phyloP scores from a whole-genome alignment of 2,113 vertebrate genomes.

The Felis chaus region DNA sequence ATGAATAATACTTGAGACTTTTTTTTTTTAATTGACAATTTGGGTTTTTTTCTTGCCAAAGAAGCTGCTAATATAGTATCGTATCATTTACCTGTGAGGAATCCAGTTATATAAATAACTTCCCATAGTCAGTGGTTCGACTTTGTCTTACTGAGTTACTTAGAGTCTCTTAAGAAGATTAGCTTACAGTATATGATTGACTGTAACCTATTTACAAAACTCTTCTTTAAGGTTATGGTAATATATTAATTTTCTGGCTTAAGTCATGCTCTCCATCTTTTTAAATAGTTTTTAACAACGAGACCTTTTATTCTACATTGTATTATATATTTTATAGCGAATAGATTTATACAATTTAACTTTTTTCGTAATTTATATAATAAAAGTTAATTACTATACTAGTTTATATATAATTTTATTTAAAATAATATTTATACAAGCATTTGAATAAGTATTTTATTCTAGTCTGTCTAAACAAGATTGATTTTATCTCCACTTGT shows the following conservation, averaged over 20 bases:
- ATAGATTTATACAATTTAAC: not conserved
- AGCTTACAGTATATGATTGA: not conserved
- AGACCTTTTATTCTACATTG: not conserved
- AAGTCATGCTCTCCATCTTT: not conserved
- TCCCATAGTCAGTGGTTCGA: not conserved
- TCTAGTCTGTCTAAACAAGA: not conserved
- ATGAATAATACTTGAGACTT: not conserved
- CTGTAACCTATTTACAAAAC: not conserved
- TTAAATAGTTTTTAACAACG: conserved; percentile 31
- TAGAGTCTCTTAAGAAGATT: not conserved
- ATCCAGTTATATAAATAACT: not conserved
- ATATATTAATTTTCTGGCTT: not conserved
- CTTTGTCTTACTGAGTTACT: not conserved
- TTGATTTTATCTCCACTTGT: not conserved
- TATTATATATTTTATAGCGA: not conserved
- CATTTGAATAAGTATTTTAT: conserved; percentile 15
- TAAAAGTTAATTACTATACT: not conserved
- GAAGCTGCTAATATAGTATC: not conserved
- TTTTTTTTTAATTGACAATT: not conserved
- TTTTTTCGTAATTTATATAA: conserved; percentile 25
- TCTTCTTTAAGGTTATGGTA: conserved; percentile 18
- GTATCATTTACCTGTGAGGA: not conserved
- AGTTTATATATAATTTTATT: not conserved
- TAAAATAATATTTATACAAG: not conserved
- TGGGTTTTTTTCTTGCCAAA: not conserved